Percentiles rank a stretch among this genome's conserved stretches.
Conservation (phyloP, 2,797 vertebrate species). For the Thripadectes ignobilis region DNA sequence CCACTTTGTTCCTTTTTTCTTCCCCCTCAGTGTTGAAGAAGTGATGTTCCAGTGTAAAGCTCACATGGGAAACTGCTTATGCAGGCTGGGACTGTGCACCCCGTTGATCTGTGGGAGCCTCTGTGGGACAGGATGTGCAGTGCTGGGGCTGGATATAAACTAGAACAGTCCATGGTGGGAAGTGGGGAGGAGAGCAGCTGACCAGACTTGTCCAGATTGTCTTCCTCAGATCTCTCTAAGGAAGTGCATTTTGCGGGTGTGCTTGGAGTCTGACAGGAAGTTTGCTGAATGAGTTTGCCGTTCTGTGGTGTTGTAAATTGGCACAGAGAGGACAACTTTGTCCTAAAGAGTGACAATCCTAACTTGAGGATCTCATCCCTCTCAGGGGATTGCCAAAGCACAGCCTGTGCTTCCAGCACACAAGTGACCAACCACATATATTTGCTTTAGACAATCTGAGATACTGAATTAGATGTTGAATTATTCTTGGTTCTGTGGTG, state of each 20-base stretch:
- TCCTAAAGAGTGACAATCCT: not conserved
- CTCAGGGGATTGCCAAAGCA: not conserved
- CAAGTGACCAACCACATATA: fast-evolving
- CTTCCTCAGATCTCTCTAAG: not conserved
- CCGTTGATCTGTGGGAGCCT: not conserved
- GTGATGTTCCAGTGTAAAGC: not conserved
- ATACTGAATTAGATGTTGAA: not conserved
- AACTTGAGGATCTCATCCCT: fast-evolving
- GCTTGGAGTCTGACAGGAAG: slow-evolving; percentile 30
- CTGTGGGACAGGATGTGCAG: fast-evolving
- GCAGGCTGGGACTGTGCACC: not conserved
- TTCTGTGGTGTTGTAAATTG: not conserved
- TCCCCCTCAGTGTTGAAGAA: not conserved
- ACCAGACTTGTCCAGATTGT: not conserved
- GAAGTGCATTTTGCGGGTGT: not conserved
- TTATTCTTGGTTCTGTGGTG: not conserved
- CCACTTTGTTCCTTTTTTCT: not conserved
- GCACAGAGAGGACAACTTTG: not conserved
- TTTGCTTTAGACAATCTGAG: not conserved
- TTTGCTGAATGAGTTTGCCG: not conserved
- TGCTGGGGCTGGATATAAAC: not conserved
- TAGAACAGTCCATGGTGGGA: not conserved
- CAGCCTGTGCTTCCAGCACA: not conserved
- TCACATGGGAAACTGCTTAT: not conserved
- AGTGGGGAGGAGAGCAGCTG: not conserved